These are phyloP conservation scores for Onychorhynchus coronatus DNA, from an alignment of 2,113 vertebrate genomes.

Conservation along the genomic window DNA sequence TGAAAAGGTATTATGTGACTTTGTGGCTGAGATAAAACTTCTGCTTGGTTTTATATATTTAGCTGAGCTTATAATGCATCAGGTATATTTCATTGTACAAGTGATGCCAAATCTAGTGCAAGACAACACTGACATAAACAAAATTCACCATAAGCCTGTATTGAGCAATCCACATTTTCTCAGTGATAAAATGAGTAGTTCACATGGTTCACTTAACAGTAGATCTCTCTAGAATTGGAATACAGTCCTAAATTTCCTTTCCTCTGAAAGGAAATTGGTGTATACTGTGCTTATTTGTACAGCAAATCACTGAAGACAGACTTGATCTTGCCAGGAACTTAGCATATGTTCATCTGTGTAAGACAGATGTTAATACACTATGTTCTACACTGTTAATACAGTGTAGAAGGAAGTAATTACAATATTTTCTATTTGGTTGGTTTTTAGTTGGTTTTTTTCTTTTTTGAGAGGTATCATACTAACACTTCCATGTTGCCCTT, in stretches of 20 bases:
- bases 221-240: not conserved
- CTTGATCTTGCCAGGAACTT: not conserved
- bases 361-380: too few relatives aligned
- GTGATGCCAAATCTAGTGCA: not conserved
- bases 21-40: not conserved
- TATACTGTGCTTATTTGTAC: not conserved
- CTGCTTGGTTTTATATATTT: not conserved
- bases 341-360: not conserved
- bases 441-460: not conserved
- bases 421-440: not conserved
- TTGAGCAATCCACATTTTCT: not conserved
- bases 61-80: not conserved
- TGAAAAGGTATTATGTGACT: slow-evolving; percentile 85
- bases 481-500: not conserved
- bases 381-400: not conserved
- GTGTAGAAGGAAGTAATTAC: not conserved
- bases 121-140: not conserved
- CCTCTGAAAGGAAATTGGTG: not conserved
- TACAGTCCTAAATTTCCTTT: not conserved
- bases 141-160: not conserved
- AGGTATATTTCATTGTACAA: not conserved
- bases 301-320: not conserved
- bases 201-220: slow-evolving; percentile 42
- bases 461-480: fast-evolving
- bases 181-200: not conserved